These are phyloP conservation scores for Oryzias sinensis DNA, from an alignment of 2,797 vertebrate genomes.

Conservation along the genomic window DNA sequence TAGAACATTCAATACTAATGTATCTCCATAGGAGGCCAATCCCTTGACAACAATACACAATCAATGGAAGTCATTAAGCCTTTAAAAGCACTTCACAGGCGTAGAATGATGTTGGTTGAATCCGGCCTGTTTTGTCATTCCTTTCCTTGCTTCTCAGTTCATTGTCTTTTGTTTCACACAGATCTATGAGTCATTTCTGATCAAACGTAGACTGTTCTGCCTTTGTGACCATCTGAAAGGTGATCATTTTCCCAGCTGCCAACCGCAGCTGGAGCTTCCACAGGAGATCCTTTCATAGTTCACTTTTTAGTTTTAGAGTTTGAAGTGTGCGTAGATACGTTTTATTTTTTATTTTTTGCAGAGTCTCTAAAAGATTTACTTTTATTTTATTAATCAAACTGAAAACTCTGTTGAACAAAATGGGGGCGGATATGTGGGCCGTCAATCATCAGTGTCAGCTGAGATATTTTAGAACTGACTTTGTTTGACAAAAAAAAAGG, in stretches of 20 bases:
- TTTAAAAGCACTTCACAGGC: not conserved
- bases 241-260: conserved; percentile 27
- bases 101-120: conserved; percentile 1
- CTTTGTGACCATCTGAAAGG: conserved; percentile 20
- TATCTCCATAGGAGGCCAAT: not conserved
- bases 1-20: not conserved
- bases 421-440: too few relatives aligned
- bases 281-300: conserved; percentile 11
- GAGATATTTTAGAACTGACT: too few relatives aligned
- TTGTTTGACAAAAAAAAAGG: too few relatives aligned
- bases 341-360: not conserved
- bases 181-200: conserved; percentile 14
- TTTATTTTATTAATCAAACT: conserved; percentile 7
- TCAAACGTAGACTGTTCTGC: conserved; percentile 13
- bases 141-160: conserved; percentile 1
- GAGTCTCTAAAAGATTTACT: not conserved
- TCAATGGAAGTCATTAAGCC: not conserved
- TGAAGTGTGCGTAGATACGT: conserved; percentile 9
- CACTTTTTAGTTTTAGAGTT: conserved; percentile 6
- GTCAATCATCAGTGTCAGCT: too few relatives aligned
- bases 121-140: conserved; percentile 2
- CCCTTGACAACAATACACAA: conserved; percentile 5
- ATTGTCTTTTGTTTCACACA: not conserved
- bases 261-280: not conserved
- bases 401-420: not conserved